phyloP scores from a whole-genome alignment of 2,113 vertebrate species.

The Zootoca vivipara region DNA sequence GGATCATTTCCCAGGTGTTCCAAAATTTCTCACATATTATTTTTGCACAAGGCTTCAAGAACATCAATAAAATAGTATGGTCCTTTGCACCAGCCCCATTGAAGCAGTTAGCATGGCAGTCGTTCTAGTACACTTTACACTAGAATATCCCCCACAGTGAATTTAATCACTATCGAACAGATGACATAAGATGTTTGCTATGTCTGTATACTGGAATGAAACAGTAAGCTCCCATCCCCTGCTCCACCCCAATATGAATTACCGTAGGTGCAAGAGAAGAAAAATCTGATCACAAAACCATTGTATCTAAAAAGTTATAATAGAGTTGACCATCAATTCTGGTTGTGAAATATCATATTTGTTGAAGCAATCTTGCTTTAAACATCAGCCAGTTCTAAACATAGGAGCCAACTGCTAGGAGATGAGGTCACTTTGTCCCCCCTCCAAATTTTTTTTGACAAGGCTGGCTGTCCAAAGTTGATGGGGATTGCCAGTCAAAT shows the following conservation, averaged over 20 bases:
- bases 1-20: background rate
- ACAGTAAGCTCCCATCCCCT: slow-evolving; percentile 44
- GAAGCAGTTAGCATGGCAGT: no score
- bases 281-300: slow-evolving; percentile 68
- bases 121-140: background rate
- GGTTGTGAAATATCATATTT: slow-evolving; percentile 65
- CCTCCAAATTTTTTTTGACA: no score
- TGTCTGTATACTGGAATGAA: slow-evolving; percentile 50
- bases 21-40: background rate
- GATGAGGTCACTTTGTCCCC: no score
- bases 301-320: slow-evolving; percentile 62
- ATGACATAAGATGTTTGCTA: slow-evolving; percentile 56
- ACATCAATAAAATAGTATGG: background rate
- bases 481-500: no score
- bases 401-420: no score
- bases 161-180: slow-evolving; percentile 54
- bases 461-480: no score
- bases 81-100: background rate
- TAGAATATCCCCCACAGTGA: background rate
- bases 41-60: background rate
- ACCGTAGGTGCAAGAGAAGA: slow-evolving; percentile 49
- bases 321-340: slow-evolving; percentile 57
- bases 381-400: slow-evolving; percentile 41
- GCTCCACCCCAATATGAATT: slow-evolving; percentile 52
- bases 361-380: slow-evolving; percentile 55